Evolutionary conservation across 2,797 vertebrate genomes (phyloP), one percentile per base, ranked within the genome.

Genomic region (Pygocentrus nattereri): DNA sequence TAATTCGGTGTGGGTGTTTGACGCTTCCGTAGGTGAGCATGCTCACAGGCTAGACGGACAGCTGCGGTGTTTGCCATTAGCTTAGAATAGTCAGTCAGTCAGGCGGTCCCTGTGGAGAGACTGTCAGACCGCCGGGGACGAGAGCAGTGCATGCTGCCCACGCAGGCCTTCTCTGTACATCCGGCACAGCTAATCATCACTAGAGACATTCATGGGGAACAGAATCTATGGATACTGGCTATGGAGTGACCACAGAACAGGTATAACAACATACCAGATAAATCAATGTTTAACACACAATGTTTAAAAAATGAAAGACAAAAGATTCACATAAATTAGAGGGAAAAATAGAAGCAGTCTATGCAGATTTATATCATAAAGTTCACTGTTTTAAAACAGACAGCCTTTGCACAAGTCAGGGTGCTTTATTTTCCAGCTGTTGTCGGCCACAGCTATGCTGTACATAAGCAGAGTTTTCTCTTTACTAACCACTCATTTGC

Each of bases 101-200:
- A 65, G 82, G 74, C 64, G 64, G 65, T 84, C 82, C 78, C 82
- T 80, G 80, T 16, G 85, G 85, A 82, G 85, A 62, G 59, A 80
- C 80, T 84, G 85, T 86, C 85, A 84, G 77, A 75, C 77, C 74
- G 69, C 62, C 65, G 19, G 83, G 71, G 83, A 87, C 72, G 21
- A 76, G 52, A 82, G 74, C 58, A 27, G 54, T 38, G 73, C 77
- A 78, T 54, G 21, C 74, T 61, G 78, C 86, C 86, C 83, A 87
- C 86, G 25, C 83, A 47, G 72, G 27, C 73, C 47, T 30, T 84
- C 79, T 79, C 80, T 41, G 82, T 69, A 79, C 76, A 76, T 56
- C 67, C 77, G n/a, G 65, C 58, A 58, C 54, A 73, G 72, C 64
- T 82, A 74, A 82, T 82, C 69, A 30, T 27, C 21, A 67, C 59